Base-by-base conservation (phyloP, 37 sponge, comb jelly and placozoan genomes). In the Crambe crambe region DNA sequence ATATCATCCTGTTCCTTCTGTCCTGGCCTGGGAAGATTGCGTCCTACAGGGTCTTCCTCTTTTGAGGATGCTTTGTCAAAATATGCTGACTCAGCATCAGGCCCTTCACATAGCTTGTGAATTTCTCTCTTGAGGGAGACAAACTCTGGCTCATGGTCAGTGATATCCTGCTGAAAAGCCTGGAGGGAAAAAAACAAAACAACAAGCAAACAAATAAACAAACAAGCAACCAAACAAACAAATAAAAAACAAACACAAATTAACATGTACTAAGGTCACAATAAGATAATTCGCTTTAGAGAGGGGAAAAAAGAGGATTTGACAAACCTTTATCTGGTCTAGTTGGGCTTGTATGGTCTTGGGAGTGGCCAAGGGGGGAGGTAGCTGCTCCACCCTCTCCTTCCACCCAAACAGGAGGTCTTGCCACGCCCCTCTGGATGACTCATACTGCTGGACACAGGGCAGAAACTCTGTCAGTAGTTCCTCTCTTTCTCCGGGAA, bases 71-170 rank as follows among this genome's bases (percentile, higher is more conserved):
- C 43, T 37, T 32, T 23, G 5, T 61, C 44, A 0, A 43, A 62
- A 26, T 43, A 77, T 9, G 41, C 47, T 1, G 64, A 6, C 64
- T 77, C 77, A 41, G 26, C 25, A 62, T 27, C 32, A 10, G 77
- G 77, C 10, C 77, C 77, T n/a, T 62, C 64, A 56, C 42, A 86
- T 23, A 86, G 73, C 22, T 62, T 79, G 0, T 67, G 43, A 36
- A 68, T 74, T 54, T 86, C 87, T 56, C 67, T 32, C 38, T 79
- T 64, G 39, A 86, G 69, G 56, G 75, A 74, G 54, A 31, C 43
- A 29, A 86, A 86, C 81, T 86, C 87, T 0, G 80, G 81, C 37
- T 80, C 81, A 42, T 86, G 87, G 44, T 79, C 81, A 34, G 27
- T 39, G 15, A 80, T 65, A 1, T 43, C 56, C 35, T 67, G 63